Evolutionary conservation across 2,888 invertebrate genomes (phyloP).

Genomic region (Mythimna impura): DNA sequence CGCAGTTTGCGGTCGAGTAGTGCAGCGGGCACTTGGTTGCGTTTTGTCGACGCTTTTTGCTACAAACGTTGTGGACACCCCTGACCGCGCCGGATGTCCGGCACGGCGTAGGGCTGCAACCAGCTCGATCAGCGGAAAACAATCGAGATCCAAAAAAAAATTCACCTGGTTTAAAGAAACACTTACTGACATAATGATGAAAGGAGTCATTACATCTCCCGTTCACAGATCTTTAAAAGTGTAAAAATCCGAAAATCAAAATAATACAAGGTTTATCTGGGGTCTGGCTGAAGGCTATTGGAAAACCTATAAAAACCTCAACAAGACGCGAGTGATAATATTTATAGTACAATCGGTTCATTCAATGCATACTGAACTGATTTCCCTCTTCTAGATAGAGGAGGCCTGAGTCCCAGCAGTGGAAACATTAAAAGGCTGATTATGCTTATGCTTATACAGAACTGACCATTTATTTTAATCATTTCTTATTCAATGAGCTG

Average conservation of each 20-base stretch:
- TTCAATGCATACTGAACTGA: too few species aligned
- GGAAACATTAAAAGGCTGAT: too few species aligned
- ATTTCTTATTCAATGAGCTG: neutral
- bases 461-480: neutral
- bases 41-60: slow-evolving; percentile 84
- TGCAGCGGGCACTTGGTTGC: slow-evolving; percentile 70
- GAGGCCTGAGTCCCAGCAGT: too few species aligned
- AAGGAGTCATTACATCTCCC: neutral
- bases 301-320: neutral
- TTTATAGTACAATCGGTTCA: neutral
- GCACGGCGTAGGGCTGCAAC: slow-evolving; percentile 31
- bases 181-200: too few species aligned
- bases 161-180: neutral
- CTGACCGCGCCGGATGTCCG: slow-evolving; percentile 62
- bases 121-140: neutral
- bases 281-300: neutral
- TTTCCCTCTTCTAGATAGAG: too few species aligned
- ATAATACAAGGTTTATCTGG: neutral
- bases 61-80: slow-evolving; percentile 58
- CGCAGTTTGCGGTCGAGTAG: slow-evolving; percentile 83
- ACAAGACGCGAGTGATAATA: neutral
- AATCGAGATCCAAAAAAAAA: neutral
- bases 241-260: neutral
- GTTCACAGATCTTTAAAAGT: neutral
- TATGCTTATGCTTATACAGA: too few species aligned